Base-by-base conservation (phyloP, 2,888 invertebrate species). In the Ceriagrion tenellum region DNA sequence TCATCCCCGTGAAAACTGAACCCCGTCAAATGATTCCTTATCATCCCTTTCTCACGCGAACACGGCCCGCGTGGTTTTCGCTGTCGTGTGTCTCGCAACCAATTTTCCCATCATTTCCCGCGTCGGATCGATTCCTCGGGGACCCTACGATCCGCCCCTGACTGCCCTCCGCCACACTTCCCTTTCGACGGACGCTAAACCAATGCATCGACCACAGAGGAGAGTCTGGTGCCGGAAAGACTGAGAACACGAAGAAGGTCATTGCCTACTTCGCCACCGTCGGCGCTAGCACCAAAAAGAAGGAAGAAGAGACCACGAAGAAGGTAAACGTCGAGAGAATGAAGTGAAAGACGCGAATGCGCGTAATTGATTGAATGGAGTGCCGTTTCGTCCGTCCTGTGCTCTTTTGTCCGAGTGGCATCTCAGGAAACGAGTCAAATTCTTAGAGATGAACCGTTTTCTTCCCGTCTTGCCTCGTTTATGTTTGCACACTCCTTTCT, bases 231-330 rank as follows among this genome's bases (percentile, higher is more conserved):
- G 99, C 99, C 97, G 99, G 99, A 98, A 99, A 99, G 98, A 99
- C 99, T 98, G 99, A 99, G 97, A 99, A 99, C 98, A 99, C 99
- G 98, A 99, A 99, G 98, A 99, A 99, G 97, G 99, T 99, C 98
- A 99, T 99, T 98, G 99, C 99, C 97, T 99, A 99, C 98, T 99
- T 99, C 98, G 99, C 99, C 97, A 99, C 99, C 97, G 99, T 99
- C 96, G 99, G 99, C 97, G 99, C 99, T 96, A 98, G 98, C 96
- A 97, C 98, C 96, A 99, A 99, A 97, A 99, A 99, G 97, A 97
- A 97, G 6, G 97, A 97, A 95, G 97, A 97, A 95, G 98, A 98
- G 95, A 96, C 97, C 96, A 97, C 97, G 96, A 97, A 98, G 97
- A 98, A 98, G 97, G 98, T 96, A 81, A 96, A 16, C 96, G 59